Base-by-base conservation (phyloP, 2,113 vertebrate species). In the Amphiprion ocellaris region DNA sequence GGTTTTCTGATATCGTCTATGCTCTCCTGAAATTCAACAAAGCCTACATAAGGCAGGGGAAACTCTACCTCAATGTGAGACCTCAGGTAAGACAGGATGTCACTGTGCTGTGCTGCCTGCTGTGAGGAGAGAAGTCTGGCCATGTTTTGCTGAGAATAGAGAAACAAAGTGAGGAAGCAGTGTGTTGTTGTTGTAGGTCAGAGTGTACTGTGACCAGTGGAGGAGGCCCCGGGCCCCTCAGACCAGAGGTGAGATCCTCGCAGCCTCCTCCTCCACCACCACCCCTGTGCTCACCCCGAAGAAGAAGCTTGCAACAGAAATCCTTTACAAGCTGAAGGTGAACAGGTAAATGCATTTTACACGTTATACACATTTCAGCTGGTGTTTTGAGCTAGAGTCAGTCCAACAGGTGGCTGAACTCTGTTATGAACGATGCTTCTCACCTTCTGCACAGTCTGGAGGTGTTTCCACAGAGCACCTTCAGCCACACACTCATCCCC, bases 1-100 rank as follows among this genome's bases (percentile, higher is more conserved):
- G 0, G 10, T 98, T 97, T 93, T 94, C 82, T 67, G 68, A 0
- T 14, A 59, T 96, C 54, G 0, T 97, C 39, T 87, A 77, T 0
- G 94, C 93, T 0, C 94, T 98, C 60, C 11, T 9, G 53, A 75
- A 49, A 50, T 89, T 74, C 56, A 91, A 93, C 3, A 91, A 71
- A 89, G 95, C 67, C 12, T 68, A 61, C 2, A 75, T 90, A 73
- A 54, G 0, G 0, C 24, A 82, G 2, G 85, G 85, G 10, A 30
- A 79, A 44, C 24, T 95, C 64, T 74, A 76, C 65, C 62, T 90
- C 47, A 83, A 82, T 74, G 75, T 3, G 65, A 88, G 56, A 80
- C 65, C 87, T 55, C 70, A 87, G 92, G 94, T 94, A 72, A 82
- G 55, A 39, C 37, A 11, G 59, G 0, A 10, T 10, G 7, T 9